Evolutionary conservation across 2,797 vertebrate genomes (phyloP), one percentile per base, ranked within the genome.

Genomic region (Peromyscus melanophrys): DNA sequence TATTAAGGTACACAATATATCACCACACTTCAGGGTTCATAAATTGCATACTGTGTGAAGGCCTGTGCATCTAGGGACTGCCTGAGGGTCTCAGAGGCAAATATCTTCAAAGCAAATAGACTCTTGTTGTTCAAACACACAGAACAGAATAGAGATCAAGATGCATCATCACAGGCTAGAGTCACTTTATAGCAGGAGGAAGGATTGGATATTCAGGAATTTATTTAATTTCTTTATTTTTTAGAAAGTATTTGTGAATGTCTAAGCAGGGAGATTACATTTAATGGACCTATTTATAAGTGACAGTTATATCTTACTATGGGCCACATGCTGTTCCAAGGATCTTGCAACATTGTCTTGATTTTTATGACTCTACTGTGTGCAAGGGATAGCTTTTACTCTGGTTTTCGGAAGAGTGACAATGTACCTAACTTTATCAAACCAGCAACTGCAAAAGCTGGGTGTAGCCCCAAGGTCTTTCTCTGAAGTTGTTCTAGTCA

Each of bases 201-300:
- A 25, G 12, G 73, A 34, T 4, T 29, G 59, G 23, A n/a, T 27
- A 46, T 25, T 21, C 25, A 71, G 77, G 96, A 43, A 34, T 73
- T 63, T 43, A 55, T 89, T 75, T 57, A 46, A 73, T 77, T 90
- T 96, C 17, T 95, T 90, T 76, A 86, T 77, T 31, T 67, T 49
- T 92, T 80, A 14, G 3, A 59, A 40, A 65, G 2, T n/a, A 27
- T 49, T 46, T 83, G 23, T 55, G 43, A n/a, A 12, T 52, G 0
- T 77, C 25, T 55, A 65, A 43, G 69, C 3, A 59, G 78, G 34
- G 23, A 34, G 23, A 75, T 0, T 25, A 77, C 46, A 81, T 67
- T 65, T 6, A 77, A 65, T 92, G 65, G 40, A 57, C 2, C 2
- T 69, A 6, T 71, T 87, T 67, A 3, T 40, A 49, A 34, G 7